A percentile compares a stretch with the other conserved stretches of the same genome.
Conservation (phyloP, 2,797 vertebrate species). For the Cossypha caffra region DNA sequence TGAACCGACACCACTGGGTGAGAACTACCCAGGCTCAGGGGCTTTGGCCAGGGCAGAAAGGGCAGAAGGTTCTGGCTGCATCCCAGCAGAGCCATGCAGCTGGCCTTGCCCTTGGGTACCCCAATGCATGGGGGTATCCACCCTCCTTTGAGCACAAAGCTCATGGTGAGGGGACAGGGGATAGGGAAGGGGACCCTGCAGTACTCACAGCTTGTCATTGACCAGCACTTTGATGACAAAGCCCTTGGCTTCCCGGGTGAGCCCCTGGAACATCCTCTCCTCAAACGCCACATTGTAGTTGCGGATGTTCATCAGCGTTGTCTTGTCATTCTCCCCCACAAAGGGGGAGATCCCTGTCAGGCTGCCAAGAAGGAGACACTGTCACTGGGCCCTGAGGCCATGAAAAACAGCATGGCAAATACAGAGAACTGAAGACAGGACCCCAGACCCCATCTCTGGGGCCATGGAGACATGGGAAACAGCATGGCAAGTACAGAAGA, state of each 20-base stretch:
- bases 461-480: too few relatives aligned
- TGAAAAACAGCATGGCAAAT: not conserved
- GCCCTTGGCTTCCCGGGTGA: constrained; percentile 91
- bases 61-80: not conserved
- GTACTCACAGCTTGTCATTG: constrained; percentile 91
- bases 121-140: fast-evolving
- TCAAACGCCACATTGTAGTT: constrained; percentile 97
- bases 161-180: not conserved
- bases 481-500: too few relatives aligned
- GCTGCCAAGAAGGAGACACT: constrained; percentile 66
- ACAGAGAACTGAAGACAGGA: not conserved
- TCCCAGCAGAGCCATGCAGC: not conserved
- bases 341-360: constrained; percentile 96
- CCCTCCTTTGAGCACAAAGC: not conserved
- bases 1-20: not conserved
- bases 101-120: not conserved
- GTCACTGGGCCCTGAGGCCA: not conserved
- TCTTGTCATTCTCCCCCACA: constrained; percentile 93
- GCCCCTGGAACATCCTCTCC: constrained; percentile 91
- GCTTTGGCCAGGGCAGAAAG: not conserved
- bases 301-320: constrained; percentile 91
- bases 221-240: constrained; percentile 97
- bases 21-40: not conserved
- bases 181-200: fast-evolving
- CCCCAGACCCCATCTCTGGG: too few relatives aligned